Evolutionary conservation across 2,888 invertebrate species (phyloP), one percentile per base, ranked within the genome.

Genomic region (Spodoptera picta): DNA sequence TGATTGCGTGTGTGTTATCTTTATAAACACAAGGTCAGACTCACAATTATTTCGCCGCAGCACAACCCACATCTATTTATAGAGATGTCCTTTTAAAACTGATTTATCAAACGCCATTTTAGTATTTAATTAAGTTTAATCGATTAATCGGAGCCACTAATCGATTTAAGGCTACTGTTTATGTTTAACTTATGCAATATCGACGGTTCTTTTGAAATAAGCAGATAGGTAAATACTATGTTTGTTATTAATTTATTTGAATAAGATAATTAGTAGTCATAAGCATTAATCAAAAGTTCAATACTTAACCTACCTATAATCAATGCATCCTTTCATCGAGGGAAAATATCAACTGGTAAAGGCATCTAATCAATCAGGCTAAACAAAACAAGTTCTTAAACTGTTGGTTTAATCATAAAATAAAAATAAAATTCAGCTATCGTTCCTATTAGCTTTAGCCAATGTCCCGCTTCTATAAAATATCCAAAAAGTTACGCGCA

Each of bases 81-180:
- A 75, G 72, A 14, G 56, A 27, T 59, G 71, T 73, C 72, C 76
- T 73, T 70, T 75, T 53, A 75, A 41, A 65, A 65, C 56, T 53
- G 73, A 73, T 75, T 73, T 65, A 71, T 73, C 60, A 58, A 60
- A 58, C 46, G 75, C 71, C 71, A 61, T 73, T 52, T 70, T 53
- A 48, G 51, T 75, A 41, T 60, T 70, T 75, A 73, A 75, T 72
- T 75, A 60, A 65, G 71, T 69, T 54, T 60, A 75, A 58, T 72
- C 70, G 65, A 54, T 23, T 62, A 53, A 75, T 75, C 72, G 44
- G 75, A 55, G 60, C 65, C 23, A 19, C 7, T 43, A 58, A 57
- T 50, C 44, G 57, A 42, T 64, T 41, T 54, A 27, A 42, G 31
- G 73, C 68, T 69, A 42, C 63, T 59, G 51, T 56, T 56, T 67